Conservation (phyloP, 2,113 vertebrate genomes). For the Centropristis striata region DNA sequence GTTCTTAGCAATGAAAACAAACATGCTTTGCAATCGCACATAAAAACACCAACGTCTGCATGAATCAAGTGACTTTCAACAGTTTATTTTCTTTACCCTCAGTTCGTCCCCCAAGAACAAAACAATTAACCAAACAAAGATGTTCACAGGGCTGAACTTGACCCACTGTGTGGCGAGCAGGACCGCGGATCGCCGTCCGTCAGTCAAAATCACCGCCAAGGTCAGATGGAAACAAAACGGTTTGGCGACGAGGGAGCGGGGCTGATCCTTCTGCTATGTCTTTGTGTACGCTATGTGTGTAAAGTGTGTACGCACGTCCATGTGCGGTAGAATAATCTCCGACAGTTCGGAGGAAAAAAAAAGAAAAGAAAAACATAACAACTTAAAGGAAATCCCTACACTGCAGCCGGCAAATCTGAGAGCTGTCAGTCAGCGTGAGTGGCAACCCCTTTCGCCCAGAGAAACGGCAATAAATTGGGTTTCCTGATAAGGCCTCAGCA, state of each 20-base stretch:
- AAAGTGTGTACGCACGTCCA: slow-evolving; percentile 25
- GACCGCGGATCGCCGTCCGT: slow-evolving; percentile 30
- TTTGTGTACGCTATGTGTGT: slow-evolving; percentile 33
- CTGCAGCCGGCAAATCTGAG: slow-evolving; percentile 78
- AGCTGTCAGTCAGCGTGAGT: slow-evolving; percentile 85
- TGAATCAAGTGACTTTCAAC: slow-evolving; percentile 19
- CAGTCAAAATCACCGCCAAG: slow-evolving; percentile 65
- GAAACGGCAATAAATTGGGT: slow-evolving; percentile 84
- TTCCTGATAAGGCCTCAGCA: slow-evolving; percentile 81
- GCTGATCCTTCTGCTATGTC: slow-evolving; percentile 21
- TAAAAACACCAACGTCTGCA: slow-evolving; percentile 16
- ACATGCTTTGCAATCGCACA: slow-evolving; percentile 13
- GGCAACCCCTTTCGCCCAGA: slow-evolving; percentile 77
- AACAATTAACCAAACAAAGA: slow-evolving; percentile 65
- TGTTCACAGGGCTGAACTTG: slow-evolving; percentile 39
- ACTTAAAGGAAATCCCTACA: slow-evolving; percentile 78
- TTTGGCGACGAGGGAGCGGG: background rate
- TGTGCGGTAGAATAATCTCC: slow-evolving; percentile 57
- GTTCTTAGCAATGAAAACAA: slow-evolving; percentile 40
- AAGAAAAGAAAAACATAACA: slow-evolving; percentile 57
- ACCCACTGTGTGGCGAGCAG: slow-evolving; percentile 25
- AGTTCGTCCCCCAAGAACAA: slow-evolving; percentile 20
- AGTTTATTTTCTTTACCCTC: slow-evolving; percentile 36
- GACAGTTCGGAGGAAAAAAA: slow-evolving; percentile 9
- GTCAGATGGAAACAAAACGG: slow-evolving; percentile 50